Evolutionary conservation across 2,797 vertebrate genomes (phyloP), one percentile per base, ranked within the genome.

Genomic region (Poliocrania exsul): DNA sequence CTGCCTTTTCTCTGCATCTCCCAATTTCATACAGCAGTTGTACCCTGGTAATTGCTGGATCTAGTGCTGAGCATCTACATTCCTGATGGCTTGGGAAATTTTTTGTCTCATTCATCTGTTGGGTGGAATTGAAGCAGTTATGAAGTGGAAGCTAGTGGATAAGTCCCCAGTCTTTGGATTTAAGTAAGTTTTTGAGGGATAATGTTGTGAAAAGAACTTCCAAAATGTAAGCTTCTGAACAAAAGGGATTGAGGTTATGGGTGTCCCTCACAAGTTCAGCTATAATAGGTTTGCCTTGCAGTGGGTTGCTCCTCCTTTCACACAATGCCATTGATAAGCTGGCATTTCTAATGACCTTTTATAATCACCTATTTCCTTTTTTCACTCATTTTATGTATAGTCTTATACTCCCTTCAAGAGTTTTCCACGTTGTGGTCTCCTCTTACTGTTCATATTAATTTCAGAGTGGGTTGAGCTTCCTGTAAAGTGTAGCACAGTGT

Each of bases 331-430:
- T 88, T 94, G 92, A 85, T 92, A 94, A 93, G 42, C 51, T 97
- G 96, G 97, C 95, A 94, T 97, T 97, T 97, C 80, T 95, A 95
- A 74, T 95, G 95, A 95, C 96, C 96, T 97, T 91, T 96, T 80
- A 92, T 95, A 97, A 96, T 97, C 86, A 86, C 50, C 42, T 71
- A 40, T 95, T 97, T 93, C 90, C 95, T 90, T 91, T 97, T 94
- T 91, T 95, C 95, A 53, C 91, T 97, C 75, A 44, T 92, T 91
- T 42, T 95, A 62, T 93, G 97, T 96, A 93, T 96, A 95, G 86
- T 89, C 82, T 93, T 74, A 60, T 61, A 75, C 10, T 89, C 37
- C 71, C 37, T 95, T 95, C 72, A 72, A 89, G 81, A 58, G 71
- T 87, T 97, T 95, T 88, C 72, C 28, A 85, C 85, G 86, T 95